A percentile compares a stretch with the other conserved stretches of the same genome.
These are phyloP conservation scores for Diploptera punctata DNA, from an alignment of 2,888 invertebrate genomes.

Conservation along the genomic window DNA sequence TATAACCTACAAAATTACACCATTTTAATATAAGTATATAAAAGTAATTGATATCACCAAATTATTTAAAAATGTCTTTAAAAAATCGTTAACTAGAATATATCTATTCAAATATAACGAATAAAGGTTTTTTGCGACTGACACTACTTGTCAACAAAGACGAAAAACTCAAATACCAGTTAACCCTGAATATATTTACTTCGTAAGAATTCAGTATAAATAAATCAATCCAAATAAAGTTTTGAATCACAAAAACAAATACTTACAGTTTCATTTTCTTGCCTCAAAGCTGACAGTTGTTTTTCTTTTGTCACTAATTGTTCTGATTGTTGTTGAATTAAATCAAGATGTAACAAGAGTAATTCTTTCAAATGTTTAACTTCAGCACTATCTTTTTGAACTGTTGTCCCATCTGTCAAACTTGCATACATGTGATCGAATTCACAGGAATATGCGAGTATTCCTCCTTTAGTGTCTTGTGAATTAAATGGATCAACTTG, in stretches of 20 bases:
- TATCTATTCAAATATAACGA: no score
- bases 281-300: conserved; percentile 70
- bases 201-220: not conserved
- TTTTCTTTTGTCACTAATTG: conserved; percentile 81
- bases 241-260: no score
- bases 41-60: no score
- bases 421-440: conserved; percentile 79
- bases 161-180: no score
- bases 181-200: no score
- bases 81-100: no score
- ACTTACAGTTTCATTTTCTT: conserved; percentile 81
- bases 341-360: conserved; percentile 80
- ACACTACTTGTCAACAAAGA: no score
- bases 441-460: conserved; percentile 65
- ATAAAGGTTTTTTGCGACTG: no score
- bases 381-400: conserved; percentile 53
- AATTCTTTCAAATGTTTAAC: conserved; percentile 79
- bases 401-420: conserved; percentile 45
- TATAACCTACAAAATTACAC: no score
- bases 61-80: no score
- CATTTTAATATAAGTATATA: no score
- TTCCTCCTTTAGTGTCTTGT: conserved; percentile 61
- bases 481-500: conserved; percentile 43
- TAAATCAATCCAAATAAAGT: no score
- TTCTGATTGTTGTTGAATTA: conserved; percentile 91